Evolutionary conservation across 2,888 invertebrate species (phyloP).

Genomic region (Nemurella pictetii): DNA sequence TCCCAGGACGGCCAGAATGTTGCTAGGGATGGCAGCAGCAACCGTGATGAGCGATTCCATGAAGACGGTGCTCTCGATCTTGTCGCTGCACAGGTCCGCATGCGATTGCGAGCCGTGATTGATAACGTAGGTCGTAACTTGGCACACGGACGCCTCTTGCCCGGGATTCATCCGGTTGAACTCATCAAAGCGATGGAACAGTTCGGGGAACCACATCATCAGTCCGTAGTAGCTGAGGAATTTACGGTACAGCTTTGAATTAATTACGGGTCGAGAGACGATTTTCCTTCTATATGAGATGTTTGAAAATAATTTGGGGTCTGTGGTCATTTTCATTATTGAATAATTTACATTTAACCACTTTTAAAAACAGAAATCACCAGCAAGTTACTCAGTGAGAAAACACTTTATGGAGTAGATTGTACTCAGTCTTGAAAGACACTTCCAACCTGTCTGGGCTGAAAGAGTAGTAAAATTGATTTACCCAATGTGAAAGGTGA

Average conservation of each 20-base stretch:
- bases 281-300: too few relatives aligned
- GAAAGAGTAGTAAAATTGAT: too few relatives aligned
- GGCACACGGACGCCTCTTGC: constrained; percentile 60
- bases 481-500: constrained; percentile 90
- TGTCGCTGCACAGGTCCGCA: constrained; percentile 63
- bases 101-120: constrained; percentile 65
- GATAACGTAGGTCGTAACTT: constrained; percentile 77
- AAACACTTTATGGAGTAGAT: too few relatives aligned
- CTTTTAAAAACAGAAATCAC: too few relatives aligned
- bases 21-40: constrained; percentile 83
- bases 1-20: constrained; percentile 77
- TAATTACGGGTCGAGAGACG: too few relatives aligned
- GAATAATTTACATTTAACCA: too few relatives aligned
- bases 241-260: constrained; percentile 40
- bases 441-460: too few relatives aligned
- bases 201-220: constrained; percentile 97
- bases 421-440: too few relatives aligned
- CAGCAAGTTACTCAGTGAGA: too few relatives aligned
- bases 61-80: constrained; percentile 78
- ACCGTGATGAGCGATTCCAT: constrained; percentile 85
- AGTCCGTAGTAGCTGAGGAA: constrained; percentile 90
- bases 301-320: too few relatives aligned
- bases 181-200: constrained; percentile 88
- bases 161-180: constrained; percentile 68
- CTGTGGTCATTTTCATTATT: too few relatives aligned